Percentiles rank a stretch among this genome's conserved stretches.
Conservation (phyloP, 2,888 invertebrate genomes). For the Scrobipalpa costella region DNA sequence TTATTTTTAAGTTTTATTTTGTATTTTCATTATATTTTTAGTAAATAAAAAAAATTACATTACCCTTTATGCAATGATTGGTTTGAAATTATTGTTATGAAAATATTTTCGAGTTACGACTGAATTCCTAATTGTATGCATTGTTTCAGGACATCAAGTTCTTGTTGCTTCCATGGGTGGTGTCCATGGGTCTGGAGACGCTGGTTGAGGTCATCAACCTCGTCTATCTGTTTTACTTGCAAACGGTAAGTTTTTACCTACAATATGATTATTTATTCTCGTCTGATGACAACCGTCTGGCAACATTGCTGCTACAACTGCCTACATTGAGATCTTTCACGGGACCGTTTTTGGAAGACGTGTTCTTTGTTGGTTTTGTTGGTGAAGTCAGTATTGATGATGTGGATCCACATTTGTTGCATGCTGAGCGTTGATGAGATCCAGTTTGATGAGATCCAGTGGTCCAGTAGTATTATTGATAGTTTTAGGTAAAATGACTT, state of each 20-base stretch:
- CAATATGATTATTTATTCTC: too few relatives aligned
- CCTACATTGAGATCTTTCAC: slow-evolving; percentile 87
- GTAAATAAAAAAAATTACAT: too few relatives aligned
- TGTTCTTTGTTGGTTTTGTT: slow-evolving; percentile 95
- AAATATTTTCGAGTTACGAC: too few relatives aligned
- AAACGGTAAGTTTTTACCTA: slow-evolving; percentile 81
- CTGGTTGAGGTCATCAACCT: slow-evolving; percentile 85
- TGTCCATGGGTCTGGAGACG: slow-evolving; percentile 83
- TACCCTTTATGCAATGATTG: too few relatives aligned
- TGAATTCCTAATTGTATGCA: background rate
- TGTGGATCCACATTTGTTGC: slow-evolving; percentile 95
- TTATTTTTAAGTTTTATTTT: too few relatives aligned
- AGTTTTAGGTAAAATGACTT: too few relatives aligned
- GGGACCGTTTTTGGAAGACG: slow-evolving; percentile 90
- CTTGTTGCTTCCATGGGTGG: slow-evolving; percentile 88
- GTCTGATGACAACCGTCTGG: slow-evolving; percentile 70
- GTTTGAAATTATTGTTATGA: too few relatives aligned
- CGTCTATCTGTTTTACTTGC: slow-evolving; percentile 83
- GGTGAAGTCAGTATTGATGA: slow-evolving; percentile 97
- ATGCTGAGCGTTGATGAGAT: slow-evolving; percentile 57
- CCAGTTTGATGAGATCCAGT: too few relatives aligned
- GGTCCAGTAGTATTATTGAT: too few relatives aligned
- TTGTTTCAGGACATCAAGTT: slow-evolving; percentile 84
- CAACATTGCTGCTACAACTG: slow-evolving; percentile 85
- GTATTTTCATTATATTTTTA: too few relatives aligned